Conservation (phyloP, 92 coral and sea anemone genomes). For the Parazoanthus atlanticus region DNA sequence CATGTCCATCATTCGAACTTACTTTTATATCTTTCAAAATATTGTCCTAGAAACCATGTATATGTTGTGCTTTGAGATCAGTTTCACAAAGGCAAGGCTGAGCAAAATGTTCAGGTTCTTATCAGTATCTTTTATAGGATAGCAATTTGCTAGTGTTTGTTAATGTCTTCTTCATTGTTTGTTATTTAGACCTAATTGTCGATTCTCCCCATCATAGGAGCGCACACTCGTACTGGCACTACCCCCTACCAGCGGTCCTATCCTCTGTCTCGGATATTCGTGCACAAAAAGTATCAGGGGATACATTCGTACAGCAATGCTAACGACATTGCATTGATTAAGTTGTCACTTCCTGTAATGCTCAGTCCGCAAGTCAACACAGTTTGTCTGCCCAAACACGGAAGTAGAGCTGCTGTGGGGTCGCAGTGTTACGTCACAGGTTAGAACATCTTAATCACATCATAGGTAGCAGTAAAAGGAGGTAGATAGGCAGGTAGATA, state of each 20-base stretch:
- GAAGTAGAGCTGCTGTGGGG: slow-evolving; percentile 51
- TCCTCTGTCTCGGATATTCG: slow-evolving; percentile 18
- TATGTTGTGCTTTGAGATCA: too few relatives aligned
- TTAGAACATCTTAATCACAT: background rate
- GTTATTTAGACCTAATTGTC: background rate
- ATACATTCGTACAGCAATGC: slow-evolving; percentile 8
- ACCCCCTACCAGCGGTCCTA: slow-evolving; percentile 51
- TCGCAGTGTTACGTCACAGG: slow-evolving; percentile 58
- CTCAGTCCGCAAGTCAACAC: slow-evolving; percentile 49
- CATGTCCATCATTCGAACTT: background rate
- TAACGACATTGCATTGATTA: slow-evolving; percentile 56
- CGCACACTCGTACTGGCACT: slow-evolving; percentile 51
- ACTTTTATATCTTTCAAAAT: too few relatives aligned
- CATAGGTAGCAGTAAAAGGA: too few relatives aligned
- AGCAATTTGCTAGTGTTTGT: too few relatives aligned
- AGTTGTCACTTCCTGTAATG: slow-evolving; percentile 43
- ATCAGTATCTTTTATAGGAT: too few relatives aligned
- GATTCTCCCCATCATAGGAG: slow-evolving; percentile 25
- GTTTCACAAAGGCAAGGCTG: too few relatives aligned
- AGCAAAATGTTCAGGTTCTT: too few relatives aligned
- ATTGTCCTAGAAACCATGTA: too few relatives aligned
- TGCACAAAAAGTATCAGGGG: slow-evolving; percentile 1
- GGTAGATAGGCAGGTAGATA: too few relatives aligned
- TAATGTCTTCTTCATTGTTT: background rate
- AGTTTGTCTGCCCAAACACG: slow-evolving; percentile 45